phyloP scores from a whole-genome alignment of 2,797 vertebrate species.

The Mergus octosetaceus region DNA sequence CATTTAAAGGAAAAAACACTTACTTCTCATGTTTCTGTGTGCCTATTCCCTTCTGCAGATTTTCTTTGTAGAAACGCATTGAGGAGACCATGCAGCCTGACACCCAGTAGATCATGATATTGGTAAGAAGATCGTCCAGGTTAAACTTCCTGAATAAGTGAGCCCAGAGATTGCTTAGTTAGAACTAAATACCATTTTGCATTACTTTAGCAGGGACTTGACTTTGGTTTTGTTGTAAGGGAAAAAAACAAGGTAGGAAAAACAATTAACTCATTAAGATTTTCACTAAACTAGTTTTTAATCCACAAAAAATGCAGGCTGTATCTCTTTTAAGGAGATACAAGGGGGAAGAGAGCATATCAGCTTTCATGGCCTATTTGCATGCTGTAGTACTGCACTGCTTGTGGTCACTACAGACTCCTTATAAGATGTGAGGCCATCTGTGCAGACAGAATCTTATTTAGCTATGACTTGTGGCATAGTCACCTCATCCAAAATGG shows the following conservation, averaged over 20 bases:
- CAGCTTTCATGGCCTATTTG: neutral
- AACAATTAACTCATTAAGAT: neutral
- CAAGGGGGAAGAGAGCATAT: neutral
- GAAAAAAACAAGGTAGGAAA: neutral
- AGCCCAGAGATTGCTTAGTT: neutral
- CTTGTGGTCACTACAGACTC: neutral
- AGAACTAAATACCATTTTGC: neutral
- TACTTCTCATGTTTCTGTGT: constrained; percentile 68
- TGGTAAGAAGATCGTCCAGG: constrained; percentile 81
- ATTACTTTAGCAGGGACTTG: neutral
- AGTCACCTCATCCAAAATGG: neutral
- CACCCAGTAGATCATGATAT: constrained; percentile 83
- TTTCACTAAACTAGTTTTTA: neutral
- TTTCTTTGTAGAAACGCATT: constrained; percentile 81
- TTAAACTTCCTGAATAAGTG: constrained; percentile 72
- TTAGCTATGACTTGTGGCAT: neutral
- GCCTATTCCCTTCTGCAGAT: constrained; percentile 38
- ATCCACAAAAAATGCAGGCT: neutral
- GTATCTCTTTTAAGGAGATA: neutral
- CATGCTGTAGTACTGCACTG: neutral
- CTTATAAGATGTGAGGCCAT: rapidly evolving
- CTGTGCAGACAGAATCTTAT: neutral
- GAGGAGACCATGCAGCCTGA: constrained; percentile 72
- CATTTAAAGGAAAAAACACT: neutral
- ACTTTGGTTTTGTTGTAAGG: neutral